Evolutionary conservation across 2,888 invertebrate species (phyloP).

Genomic region (Drosophila yooni): DNA sequence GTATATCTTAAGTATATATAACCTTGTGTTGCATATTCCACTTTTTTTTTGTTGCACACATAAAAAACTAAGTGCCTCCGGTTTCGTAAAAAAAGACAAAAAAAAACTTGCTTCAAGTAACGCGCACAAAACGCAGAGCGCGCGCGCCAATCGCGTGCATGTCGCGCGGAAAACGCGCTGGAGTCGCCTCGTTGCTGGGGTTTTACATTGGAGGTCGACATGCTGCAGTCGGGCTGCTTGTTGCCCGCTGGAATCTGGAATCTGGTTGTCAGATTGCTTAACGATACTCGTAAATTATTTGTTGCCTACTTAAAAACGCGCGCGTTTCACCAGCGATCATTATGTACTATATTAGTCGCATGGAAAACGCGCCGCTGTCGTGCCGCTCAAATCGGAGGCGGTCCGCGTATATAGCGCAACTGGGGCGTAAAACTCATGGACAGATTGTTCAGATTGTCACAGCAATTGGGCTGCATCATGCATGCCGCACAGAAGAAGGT

Average conservation of each 20-base stretch:
- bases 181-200: slow-evolving; percentile 27
- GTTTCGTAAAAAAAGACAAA: slow-evolving; percentile 26
- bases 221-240: slow-evolving; percentile 10
- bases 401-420: slow-evolving; percentile 90
- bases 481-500: slow-evolving; percentile 90
- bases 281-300: slow-evolving; percentile 47
- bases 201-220: slow-evolving; percentile 14
- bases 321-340: slow-evolving; percentile 13
- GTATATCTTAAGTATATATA: slow-evolving; percentile 50
- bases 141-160: slow-evolving; percentile 14
- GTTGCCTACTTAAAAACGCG: slow-evolving; percentile 56
- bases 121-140: slow-evolving; percentile 8
- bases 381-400: slow-evolving; percentile 89
- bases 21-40: slow-evolving; percentile 37
- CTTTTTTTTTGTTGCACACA: slow-evolving; percentile 12
- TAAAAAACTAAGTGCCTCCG: slow-evolving; percentile 52
- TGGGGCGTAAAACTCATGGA: slow-evolving; percentile 90
- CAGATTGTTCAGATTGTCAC: slow-evolving; percentile 90
- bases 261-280: slow-evolving; percentile 35
- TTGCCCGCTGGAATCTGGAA: slow-evolving; percentile 26
- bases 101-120: slow-evolving; percentile 32
- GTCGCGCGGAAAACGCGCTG: slow-evolving; percentile 28
- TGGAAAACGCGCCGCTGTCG: slow-evolving; percentile 23
- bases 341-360: background rate
- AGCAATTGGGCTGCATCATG: slow-evolving; percentile 90